A percentile compares a stretch with the other conserved stretches of the same genome.
phyloP scores from a whole-genome alignment of 2,888 invertebrate genomes.

The Noctua fimbriata region DNA sequence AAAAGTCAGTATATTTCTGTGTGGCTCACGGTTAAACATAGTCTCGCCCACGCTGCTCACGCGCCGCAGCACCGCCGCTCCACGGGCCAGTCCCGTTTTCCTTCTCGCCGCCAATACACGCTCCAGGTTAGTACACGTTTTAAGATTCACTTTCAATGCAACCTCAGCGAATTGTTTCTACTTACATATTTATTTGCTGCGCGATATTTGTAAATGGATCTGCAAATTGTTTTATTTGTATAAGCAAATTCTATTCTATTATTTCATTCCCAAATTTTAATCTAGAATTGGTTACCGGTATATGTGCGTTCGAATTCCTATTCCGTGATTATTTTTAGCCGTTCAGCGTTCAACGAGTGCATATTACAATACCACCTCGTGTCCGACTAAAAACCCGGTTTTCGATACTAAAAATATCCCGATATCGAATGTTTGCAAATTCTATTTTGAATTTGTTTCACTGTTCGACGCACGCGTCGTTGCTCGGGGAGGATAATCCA shows the following conservation, averaged over 20 bases:
- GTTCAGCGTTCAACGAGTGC: constrained; percentile 82
- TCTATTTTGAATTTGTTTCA: constrained; percentile 87
- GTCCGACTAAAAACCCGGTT: constrained; percentile 88
- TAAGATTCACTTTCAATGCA: constrained; percentile 66
- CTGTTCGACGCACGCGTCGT: constrained; percentile 73
- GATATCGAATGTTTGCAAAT: constrained; percentile 89
- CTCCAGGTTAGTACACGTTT: constrained; percentile 84
- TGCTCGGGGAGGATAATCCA: constrained; percentile 64
- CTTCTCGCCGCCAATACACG: constrained; percentile 85
- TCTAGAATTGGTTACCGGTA: constrained; percentile 69
- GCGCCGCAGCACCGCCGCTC: constrained; percentile 75
- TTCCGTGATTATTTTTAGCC: constrained; percentile 82
- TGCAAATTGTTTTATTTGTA: constrained; percentile 44
- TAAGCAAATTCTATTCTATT: constrained; percentile 20
- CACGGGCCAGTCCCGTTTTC: constrained; percentile 84
- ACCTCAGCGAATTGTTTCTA: constrained; percentile 76
- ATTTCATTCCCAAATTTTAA: constrained; percentile 58
- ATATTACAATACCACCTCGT: constrained; percentile 86
- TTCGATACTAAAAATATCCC: constrained; percentile 88
- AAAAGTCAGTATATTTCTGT: constrained; percentile 89
- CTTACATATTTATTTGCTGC: constrained; percentile 70
- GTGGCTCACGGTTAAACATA: constrained; percentile 89
- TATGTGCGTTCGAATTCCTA: constrained; percentile 75
- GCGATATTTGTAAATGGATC: constrained; percentile 71
- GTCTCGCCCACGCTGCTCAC: constrained; percentile 85